These are phyloP conservation scores for Mormyrus lacerda DNA, from an alignment of 2,113 vertebrate genomes.

Conservation along the genomic window DNA sequence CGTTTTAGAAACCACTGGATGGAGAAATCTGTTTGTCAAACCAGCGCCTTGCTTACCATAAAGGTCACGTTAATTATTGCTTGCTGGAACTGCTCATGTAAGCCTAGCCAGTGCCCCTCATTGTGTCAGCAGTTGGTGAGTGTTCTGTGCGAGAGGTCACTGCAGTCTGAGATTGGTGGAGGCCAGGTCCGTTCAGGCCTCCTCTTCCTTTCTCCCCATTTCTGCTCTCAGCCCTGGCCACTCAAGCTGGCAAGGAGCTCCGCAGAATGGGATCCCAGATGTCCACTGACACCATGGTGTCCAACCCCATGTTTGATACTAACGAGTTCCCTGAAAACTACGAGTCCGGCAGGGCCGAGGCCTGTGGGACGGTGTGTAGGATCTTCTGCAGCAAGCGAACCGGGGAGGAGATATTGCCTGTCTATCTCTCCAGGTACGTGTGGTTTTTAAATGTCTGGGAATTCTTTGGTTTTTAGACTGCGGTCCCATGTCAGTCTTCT, in stretches of 20 bases:
- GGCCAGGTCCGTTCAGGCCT: conserved; percentile 44
- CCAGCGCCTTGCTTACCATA: background rate
- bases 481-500: background rate
- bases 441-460: background rate
- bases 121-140: conserved; percentile 30
- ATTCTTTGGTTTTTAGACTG: background rate
- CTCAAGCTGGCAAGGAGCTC: conserved; percentile 82
- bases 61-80: background rate
- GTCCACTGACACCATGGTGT: conserved; percentile 89
- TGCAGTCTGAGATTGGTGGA: conserved; percentile 41
- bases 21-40: conserved; percentile 12
- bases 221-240: conserved; percentile 76
- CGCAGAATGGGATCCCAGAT: conserved; percentile 89
- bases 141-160: conserved; percentile 89
- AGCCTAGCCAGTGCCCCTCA: background rate
- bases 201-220: conserved; percentile 43
- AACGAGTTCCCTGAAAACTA: conserved; percentile 93
- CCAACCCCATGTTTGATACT: conserved; percentile 82
- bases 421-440: conserved; percentile 88
- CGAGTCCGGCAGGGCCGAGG: conserved; percentile 88
- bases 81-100: background rate
- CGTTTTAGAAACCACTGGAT: background rate
- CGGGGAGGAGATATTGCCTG: conserved; percentile 91
- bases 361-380: conserved; percentile 88
- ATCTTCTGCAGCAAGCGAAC: conserved; percentile 99